phyloP scores from a whole-genome alignment of 2,113 vertebrate species.

The Rhinopomastus cyanomelas region DNA sequence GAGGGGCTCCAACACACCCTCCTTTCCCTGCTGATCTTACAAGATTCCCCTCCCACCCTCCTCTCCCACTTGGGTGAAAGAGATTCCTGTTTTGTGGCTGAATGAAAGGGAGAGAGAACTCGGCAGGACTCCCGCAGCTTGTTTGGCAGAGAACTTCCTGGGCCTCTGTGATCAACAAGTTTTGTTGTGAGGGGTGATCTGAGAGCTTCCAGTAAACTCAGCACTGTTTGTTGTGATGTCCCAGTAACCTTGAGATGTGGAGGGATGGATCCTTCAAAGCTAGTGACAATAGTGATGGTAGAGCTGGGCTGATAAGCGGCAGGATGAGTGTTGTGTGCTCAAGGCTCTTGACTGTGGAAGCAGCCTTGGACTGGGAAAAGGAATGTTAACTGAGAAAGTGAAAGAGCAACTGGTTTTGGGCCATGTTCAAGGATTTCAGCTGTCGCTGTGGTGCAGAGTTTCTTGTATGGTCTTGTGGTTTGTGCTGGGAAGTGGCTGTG shows the following conservation, averaged over 20 bases:
- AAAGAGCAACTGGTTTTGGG: background rate
- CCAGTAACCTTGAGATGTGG: rapidly evolving
- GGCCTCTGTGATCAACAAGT: background rate
- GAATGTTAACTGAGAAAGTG: background rate
- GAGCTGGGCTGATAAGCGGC: background rate
- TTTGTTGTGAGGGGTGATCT: background rate
- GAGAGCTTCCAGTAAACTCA: background rate
- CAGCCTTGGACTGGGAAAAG: background rate
- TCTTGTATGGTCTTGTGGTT: rapidly evolving
- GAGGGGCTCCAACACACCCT: background rate
- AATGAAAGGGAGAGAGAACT: background rate
- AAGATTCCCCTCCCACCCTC: background rate
- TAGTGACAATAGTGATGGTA: no score
- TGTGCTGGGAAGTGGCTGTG: background rate
- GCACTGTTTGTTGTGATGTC: background rate
- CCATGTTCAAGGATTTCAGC: background rate
- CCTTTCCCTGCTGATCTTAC: background rate
- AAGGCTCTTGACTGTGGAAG: background rate
- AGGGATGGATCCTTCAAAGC: background rate
- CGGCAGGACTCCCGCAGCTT: background rate
- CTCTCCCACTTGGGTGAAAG: background rate
- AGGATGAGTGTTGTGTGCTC: background rate
- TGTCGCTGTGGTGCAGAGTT: background rate
- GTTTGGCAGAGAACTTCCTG: background rate
- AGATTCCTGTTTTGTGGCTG: background rate